Evolutionary conservation across 2,888 invertebrate species (phyloP), one percentile per base, ranked within the genome.

Genomic region (Aspidiotus destructor): DNA sequence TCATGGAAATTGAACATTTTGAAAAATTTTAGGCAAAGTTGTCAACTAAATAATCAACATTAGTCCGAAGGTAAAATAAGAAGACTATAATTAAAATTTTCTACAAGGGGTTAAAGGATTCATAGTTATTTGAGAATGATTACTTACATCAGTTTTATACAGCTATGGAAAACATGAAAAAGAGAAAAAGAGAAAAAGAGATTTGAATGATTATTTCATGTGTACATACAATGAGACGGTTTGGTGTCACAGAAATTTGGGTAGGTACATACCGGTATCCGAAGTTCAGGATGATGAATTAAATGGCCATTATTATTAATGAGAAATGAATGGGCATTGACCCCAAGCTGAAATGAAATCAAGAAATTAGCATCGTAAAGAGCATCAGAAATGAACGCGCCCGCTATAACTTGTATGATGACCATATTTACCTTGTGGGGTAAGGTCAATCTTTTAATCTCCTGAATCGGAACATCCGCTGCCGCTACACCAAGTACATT

Each of bases 251-350:
- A 28, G 28, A 28, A 28, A 28, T 28, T 28, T 28, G 1, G 28
- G 10, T 42, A 42, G 28, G 10, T 42, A 42, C 84, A 83, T 81
- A 92, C 91, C 83, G 92, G 79, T 64, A 96, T 93, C 74, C 94
- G 84, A 75, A 95, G 83, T 78, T 97, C 95, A 41, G 97, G 97
- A 83, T 98, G 97, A 78, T 92, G 95, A 72, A 98, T 81, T 72
- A 96, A 87, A 80, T 94, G 93, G 74, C 97, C 98, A 81, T 98
- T 97, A 79, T 96, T 96, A 79, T 95, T 95, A 76, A 96, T 88
- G 80, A 95, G 89, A 80, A 97, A 97, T 62, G 94, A 92, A 80
- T 97, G 97, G 67, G 94, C 95, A 79, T 94, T 94, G 54, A 91
- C 92, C 73, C 97, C 97, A 75, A 97, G 83, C 92, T 94, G 81